Conservation (phyloP, 2,888 invertebrate genomes). For the Proisotoma minuta region DNA sequence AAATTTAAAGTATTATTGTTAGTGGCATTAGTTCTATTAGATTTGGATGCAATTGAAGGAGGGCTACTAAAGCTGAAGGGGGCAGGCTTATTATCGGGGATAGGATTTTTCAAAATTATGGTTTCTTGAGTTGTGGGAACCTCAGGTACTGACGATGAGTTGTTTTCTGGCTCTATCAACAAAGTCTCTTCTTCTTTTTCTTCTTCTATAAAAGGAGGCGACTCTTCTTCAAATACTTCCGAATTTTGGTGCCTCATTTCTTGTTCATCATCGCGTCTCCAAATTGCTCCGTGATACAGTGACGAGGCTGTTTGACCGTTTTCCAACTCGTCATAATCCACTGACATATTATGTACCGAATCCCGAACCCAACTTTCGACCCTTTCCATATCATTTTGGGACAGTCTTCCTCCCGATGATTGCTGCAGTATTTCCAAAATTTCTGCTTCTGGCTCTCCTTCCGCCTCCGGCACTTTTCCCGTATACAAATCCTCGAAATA, state of each 20-base stretch:
- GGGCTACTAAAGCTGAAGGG: too few relatives aligned
- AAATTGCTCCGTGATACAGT: constrained; percentile 37
- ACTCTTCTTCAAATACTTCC: too few relatives aligned
- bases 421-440: constrained; percentile 22
- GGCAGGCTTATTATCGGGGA: too few relatives aligned
- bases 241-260: too few relatives aligned
- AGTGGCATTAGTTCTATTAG: neutral
- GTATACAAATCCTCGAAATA: constrained; percentile 41
- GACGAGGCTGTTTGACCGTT: constrained; percentile 26
- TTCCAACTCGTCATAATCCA: constrained; percentile 9
- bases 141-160: neutral
- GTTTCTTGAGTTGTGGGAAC: neutral
- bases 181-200: neutral
- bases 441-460: constrained; percentile 28
- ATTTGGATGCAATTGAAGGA: too few relatives aligned
- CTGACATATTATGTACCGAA: constrained; percentile 9
- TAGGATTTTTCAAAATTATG: too few relatives aligned
- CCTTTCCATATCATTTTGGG: constrained; percentile 13
- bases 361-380: constrained; percentile 32
- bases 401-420: neutral
- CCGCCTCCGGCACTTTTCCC: constrained; percentile 27
- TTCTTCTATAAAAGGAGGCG: too few relatives aligned
- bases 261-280: constrained; percentile 28
- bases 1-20: neutral
- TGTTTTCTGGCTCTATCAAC: neutral